Conservation (phyloP, 2,113 vertebrate species). For the Drymodes brunneopygia region DNA sequence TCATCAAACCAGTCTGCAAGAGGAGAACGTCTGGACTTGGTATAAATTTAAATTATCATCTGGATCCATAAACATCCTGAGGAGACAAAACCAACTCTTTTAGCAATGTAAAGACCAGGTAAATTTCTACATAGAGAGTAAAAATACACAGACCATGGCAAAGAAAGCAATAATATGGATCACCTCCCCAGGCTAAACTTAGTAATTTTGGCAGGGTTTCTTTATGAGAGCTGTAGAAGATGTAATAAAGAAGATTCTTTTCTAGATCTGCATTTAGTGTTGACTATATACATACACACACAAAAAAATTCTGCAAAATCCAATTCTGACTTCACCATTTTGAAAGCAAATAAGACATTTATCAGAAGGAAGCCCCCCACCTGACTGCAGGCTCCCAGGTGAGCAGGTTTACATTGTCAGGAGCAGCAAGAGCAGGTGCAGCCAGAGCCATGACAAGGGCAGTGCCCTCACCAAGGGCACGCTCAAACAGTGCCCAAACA, state of each 20-base stretch:
- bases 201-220: background rate
- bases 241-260: background rate
- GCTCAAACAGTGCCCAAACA: background rate
- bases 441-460: background rate
- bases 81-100: background rate
- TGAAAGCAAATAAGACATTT: background rate
- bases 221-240: background rate
- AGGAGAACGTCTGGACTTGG: accelerated
- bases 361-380: accelerated
- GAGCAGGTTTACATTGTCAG: background rate
- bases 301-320: background rate
- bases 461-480: accelerated
- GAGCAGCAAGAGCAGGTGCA: background rate
- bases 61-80: background rate
- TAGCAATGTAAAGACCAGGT: background rate
- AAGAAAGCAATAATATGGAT: background rate
- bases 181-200: background rate
- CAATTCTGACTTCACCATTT: background rate
- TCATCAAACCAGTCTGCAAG: background rate
- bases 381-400: background rate
- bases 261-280: background rate
- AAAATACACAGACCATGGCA: background rate
- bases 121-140: background rate
- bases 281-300: background rate
- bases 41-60: background rate